Evolutionary conservation across 2,888 invertebrate species (phyloP), one percentile per base, ranked within the genome.

Genomic region (Maniola hyperantus): DNA sequence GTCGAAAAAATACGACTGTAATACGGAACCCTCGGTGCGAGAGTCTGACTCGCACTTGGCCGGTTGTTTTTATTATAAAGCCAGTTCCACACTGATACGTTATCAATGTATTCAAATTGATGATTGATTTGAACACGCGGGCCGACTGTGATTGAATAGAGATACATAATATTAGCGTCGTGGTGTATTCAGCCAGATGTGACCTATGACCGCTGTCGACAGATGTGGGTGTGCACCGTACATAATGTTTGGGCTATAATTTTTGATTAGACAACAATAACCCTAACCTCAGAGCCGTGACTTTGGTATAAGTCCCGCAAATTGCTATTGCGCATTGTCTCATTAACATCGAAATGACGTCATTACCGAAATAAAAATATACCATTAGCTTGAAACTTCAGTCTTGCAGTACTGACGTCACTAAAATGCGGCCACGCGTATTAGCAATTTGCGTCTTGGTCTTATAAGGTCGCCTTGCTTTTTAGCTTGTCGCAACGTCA

Each of bases 131-230:
- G 84, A 87, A 74, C 71, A 72, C 54, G 70, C 63, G 74, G 65
- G 77, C 78, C 54, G 18, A 18, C 77, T 80, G 80, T 86, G 91
- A 91, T 91, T 88, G 89, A 90, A 91, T 91, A 86, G 89, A 86
- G 89, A 91, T 91, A 91, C 90, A 90, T 89, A 88, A 78, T 76
- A 89, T 91, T 90, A 91, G 83, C 86, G 88, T 88, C 86, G 75
- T 79, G 79, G 80, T 77, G 87, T 79, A 79, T 79, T 76, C 71
- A 77, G 78, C 81, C 80, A 81, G 83, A 84, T 82, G 84, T 79
- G 80, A 88, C 84, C 89, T 83, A 79, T 83, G 84, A 85, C 86
- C 80, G 73, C 65, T 72, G 75, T 70, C 75, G 73, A 73, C 73
- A 86, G 83, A 78, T 83, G 81, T 82, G 78, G 77, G 78, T 70